Evolutionary conservation across 2,888 invertebrate genomes (phyloP).

Genomic region (Ormyrus pomaceus): DNA sequence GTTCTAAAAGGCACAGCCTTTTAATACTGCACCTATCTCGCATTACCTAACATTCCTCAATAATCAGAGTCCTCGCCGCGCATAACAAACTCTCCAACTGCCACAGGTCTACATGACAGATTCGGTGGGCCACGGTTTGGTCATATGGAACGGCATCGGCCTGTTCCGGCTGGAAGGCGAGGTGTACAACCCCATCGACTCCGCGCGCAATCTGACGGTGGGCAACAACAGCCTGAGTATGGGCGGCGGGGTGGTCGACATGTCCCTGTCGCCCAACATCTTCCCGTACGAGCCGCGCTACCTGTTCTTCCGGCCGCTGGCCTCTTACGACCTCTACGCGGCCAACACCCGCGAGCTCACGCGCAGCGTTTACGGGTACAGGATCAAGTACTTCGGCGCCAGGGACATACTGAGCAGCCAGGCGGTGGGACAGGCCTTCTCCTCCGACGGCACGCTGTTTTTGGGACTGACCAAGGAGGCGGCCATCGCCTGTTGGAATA

Average conservation of each 20-base stretch:
- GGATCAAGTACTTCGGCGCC: conserved; percentile 58
- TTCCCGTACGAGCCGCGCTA: conserved; percentile 48
- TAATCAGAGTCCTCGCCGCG: too few relatives aligned
- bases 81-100: neutral
- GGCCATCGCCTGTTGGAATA: conserved; percentile 73
- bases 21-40: too few relatives aligned
- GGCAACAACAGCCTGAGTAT: conserved; percentile 79
- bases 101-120: conserved; percentile 64
- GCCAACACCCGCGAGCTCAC: conserved; percentile 56
- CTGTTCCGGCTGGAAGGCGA: conserved; percentile 62
- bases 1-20: too few relatives aligned
- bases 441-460: conserved; percentile 68
- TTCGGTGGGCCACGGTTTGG: conserved; percentile 60
- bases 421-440: conserved; percentile 56
- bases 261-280: conserved; percentile 79
- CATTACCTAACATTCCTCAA: too few relatives aligned
- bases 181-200: conserved; percentile 57
- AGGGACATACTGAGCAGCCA: conserved; percentile 59
- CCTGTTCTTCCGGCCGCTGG: conserved; percentile 63
- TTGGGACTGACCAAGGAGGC: conserved; percentile 70
- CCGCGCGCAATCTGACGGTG: conserved; percentile 61
- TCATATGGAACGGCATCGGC: conserved; percentile 59
- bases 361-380: conserved; percentile 42
- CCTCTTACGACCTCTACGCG: conserved; percentile 61
- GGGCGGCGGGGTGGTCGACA: conserved; percentile 83